Conservation (phyloP, 2,113 vertebrate species). For the Psophia crepitans region DNA sequence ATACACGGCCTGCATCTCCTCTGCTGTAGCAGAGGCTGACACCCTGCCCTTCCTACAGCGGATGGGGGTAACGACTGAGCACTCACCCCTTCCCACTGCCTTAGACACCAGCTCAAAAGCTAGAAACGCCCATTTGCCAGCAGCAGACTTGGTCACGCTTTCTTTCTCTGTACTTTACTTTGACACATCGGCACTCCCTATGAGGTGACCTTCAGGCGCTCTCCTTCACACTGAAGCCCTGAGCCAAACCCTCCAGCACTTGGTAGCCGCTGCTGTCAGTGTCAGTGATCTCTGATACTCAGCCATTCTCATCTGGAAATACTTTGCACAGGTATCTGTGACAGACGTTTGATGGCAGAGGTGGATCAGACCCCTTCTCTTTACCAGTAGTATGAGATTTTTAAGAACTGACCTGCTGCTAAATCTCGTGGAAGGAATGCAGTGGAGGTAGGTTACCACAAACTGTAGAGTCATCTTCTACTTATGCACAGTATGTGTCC, state of each 20-base stretch:
- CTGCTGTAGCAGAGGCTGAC: background rate
- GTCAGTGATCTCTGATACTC: background rate
- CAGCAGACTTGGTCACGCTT: fast-evolving
- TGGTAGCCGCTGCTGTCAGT: fast-evolving
- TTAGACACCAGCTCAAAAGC: background rate
- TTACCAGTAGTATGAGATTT: background rate
- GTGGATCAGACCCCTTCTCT: background rate
- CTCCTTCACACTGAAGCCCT: background rate
- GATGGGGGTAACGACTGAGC: fast-evolving
- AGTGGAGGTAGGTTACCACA: background rate
- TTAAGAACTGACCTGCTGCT: background rate
- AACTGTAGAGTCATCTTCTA: background rate
- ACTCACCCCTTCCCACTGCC: fast-evolving
- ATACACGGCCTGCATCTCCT: background rate
- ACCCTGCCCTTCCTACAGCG: background rate
- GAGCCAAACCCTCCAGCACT: background rate
- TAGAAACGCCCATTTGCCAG: fast-evolving
- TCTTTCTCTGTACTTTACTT: background rate
- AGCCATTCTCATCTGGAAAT: background rate
- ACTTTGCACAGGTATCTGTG: background rate
- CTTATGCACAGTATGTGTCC: background rate
- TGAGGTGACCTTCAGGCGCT: background rate
- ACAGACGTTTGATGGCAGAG: background rate
- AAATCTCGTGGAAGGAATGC: background rate
- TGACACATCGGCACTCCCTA: background rate